Evolutionary conservation across 2,888 invertebrate species (phyloP).

Genomic region (Chymomyza fuscimana): DNA sequence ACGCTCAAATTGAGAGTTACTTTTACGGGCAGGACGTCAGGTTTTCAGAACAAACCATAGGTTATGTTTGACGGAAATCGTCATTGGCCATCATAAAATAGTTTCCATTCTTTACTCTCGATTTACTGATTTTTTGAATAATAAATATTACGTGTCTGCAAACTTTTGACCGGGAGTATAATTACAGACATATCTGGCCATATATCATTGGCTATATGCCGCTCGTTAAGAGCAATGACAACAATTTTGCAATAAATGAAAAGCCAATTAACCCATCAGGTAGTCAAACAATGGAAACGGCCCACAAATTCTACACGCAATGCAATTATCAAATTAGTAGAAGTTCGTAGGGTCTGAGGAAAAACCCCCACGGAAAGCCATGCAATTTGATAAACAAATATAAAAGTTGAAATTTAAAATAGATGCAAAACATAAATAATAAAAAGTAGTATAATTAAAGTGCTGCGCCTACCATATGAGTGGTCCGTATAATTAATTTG

Average conservation of each 20-base stretch:
- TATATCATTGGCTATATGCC: background rate
- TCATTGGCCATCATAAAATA: no score
- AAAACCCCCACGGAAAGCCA: slow-evolving; percentile 1
- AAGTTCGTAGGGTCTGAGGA: slow-evolving; percentile 7
- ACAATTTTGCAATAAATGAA: slow-evolving; percentile 66
- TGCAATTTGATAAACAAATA: slow-evolving; percentile 51
- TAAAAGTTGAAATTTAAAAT: slow-evolving; percentile 25
- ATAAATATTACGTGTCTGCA: no score
- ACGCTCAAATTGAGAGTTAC: no score
- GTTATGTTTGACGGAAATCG: no score
- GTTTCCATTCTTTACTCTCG: no score
- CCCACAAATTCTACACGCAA: slow-evolving; percentile 18
- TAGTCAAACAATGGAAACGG: slow-evolving; percentile 35
- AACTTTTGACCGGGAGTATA: background rate
- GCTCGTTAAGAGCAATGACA: slow-evolving; percentile 24
- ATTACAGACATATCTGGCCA: background rate
- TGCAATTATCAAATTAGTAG: slow-evolving; percentile 71
- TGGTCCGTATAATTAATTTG: slow-evolving; percentile 62
- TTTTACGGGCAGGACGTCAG: no score
- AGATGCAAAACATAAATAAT: slow-evolving; percentile 38
- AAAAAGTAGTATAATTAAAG: slow-evolving; percentile 40
- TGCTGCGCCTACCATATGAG: slow-evolving; percentile 28
- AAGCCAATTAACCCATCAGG: slow-evolving; percentile 65
- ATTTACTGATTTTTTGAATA: no score
- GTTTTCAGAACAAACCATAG: no score